Conservation (phyloP, 2,113 vertebrate species). For the Vombatus ursinus region DNA sequence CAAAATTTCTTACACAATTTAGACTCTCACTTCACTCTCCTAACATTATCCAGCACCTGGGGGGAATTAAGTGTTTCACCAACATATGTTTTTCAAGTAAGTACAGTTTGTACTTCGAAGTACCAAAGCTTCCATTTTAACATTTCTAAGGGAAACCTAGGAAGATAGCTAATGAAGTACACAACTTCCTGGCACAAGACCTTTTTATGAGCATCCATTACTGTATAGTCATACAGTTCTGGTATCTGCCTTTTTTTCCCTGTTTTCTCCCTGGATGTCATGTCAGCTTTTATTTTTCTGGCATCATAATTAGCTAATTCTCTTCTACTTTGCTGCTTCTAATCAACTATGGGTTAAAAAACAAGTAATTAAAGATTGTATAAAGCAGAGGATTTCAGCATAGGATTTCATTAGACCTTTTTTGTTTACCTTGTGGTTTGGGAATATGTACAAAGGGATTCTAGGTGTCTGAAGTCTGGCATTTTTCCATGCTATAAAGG, state of each 20-base stretch:
- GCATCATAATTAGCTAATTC: background rate
- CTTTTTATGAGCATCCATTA: background rate
- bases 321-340: background rate
- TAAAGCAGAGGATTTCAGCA: background rate
- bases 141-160: slow-evolving; percentile 9
- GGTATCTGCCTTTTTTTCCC: background rate
- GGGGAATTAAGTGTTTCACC: background rate
- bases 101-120: slow-evolving; percentile 27
- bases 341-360: background rate
- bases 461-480: background rate
- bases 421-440: background rate
- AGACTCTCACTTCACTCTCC: background rate
- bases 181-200: background rate
- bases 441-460: background rate
- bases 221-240: background rate
- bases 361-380: background rate
- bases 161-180: background rate
- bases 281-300: background rate
- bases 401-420: background rate
- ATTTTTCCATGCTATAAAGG: background rate
- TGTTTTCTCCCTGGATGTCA: background rate
- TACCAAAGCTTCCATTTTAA: slow-evolving; percentile 26
- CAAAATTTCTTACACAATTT: background rate
- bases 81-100: background rate
- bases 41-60: background rate